Base-by-base conservation (phyloP, 1,140 invertebrate species). In the Hetaerina americana region DNA sequence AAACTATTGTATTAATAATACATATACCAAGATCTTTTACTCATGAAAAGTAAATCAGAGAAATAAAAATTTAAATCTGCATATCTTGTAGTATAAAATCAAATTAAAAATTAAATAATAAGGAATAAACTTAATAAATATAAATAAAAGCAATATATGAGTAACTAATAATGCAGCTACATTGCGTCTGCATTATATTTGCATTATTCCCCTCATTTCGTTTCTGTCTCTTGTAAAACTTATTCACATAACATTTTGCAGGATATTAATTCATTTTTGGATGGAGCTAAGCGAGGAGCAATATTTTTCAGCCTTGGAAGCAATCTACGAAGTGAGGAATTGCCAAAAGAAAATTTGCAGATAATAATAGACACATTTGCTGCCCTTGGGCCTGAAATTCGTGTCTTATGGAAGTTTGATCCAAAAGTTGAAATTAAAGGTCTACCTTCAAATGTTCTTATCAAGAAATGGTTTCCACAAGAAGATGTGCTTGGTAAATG, bases 391-490 rank as follows among this genome's bases (percentile, higher is more conserved):
- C 40, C 40, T 18, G 86, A 87, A 24, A 83, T 87, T 40, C 85
- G 83, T 28, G 82, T 90, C 0, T 73, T 90, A 0, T 89, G 87
- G 88, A 90, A 90, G 77, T 87, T 84, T 84, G 85, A 87, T 72
- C 90, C 84, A 81, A 88, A 90, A 77, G 82, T 82, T 2, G 15
- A 12, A 1, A 68, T 78, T 0, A 82, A 85, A 0, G 75, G 77
- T 27, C 74, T 87, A 0, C 78, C 82, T 0, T 78, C 79, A 0
- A 92, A 92, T 80, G 80, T 92, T 0, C 81, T 86, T 69, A 77
- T 88, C 0, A 81, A 80, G 27, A 85, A 85, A 57, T 92, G 90
- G 90, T 78, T 90, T 2, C 89, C 89, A 0, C 89, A 92, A 76
- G 86, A 85, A 71, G 89, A 89, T 76, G 82, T 91, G 73, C 78